Conservation (phyloP, 1,140 invertebrate genomes). For the Sitobion miscanthi region DNA sequence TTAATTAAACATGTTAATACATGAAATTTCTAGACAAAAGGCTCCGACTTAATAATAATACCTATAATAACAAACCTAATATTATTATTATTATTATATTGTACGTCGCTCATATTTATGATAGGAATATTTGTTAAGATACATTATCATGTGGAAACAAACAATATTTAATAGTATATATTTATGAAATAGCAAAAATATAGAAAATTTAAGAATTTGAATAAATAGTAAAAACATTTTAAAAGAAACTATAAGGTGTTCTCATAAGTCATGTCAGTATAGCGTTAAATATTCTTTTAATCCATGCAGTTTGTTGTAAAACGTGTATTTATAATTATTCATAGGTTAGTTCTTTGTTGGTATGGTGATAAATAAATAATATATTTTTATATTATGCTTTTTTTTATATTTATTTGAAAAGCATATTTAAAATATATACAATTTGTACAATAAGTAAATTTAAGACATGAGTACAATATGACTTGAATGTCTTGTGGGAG, state of each 20-base stretch:
- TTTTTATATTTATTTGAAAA: no score
- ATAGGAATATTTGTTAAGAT: background rate
- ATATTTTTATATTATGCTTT: background rate
- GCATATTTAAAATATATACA: no score
- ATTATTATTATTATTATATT: background rate
- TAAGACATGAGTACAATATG: no score
- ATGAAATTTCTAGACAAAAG: no score
- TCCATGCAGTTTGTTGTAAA: background rate
- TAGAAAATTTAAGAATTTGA: background rate
- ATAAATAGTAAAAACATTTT: background rate
- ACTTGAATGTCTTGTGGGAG: no score
- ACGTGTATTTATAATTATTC: background rate
- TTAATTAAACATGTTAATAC: background rate
- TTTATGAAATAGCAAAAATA: background rate
- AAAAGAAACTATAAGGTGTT: background rate
- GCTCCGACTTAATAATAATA: background rate
- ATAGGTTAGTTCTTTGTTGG: background rate
- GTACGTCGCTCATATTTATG: background rate
- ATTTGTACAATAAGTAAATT: no score
- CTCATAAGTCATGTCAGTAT: background rate
- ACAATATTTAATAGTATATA: background rate
- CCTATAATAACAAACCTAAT: background rate
- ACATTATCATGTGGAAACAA: background rate
- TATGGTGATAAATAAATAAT: background rate
- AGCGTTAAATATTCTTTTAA: background rate